These are phyloP conservation scores for Scortum barcoo DNA, from an alignment of 2,113 vertebrate genomes.

Conservation along the genomic window DNA sequence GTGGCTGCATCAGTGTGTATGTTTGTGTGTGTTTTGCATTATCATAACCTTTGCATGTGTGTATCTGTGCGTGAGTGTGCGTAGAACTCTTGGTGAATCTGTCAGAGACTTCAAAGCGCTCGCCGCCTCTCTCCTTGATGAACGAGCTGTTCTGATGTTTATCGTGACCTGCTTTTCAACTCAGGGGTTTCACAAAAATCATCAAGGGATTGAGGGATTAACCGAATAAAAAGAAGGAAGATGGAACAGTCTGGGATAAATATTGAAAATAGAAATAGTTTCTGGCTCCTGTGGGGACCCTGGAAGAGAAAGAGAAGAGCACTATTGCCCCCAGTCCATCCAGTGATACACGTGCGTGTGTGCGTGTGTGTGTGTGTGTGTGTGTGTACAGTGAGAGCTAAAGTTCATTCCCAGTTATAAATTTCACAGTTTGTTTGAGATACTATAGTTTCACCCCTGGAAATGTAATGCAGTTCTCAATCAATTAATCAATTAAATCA, in stretches of 20 bases:
- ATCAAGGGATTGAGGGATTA: slow-evolving; percentile 79
- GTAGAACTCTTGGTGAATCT: slow-evolving; percentile 63
- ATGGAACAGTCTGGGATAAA: slow-evolving; percentile 75
- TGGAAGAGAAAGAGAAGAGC: slow-evolving; percentile 32
- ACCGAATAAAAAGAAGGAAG: slow-evolving; percentile 57
- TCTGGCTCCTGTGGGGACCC: slow-evolving; percentile 50
- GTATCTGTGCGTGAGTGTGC: slow-evolving; percentile 27
- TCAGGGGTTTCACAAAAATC: slow-evolving; percentile 71
- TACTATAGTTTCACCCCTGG: not conserved
- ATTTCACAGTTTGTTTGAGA: slow-evolving; percentile 7
- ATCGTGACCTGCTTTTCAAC: slow-evolving; percentile 82
- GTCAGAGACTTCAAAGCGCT: slow-evolving; percentile 79
- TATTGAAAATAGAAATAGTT: slow-evolving; percentile 69
- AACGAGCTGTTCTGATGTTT: slow-evolving; percentile 77
- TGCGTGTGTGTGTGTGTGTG: slow-evolving; percentile 18
- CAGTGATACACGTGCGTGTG: slow-evolving; percentile 21
- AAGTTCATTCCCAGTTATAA: not conserved
- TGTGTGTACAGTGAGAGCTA: not conserved
- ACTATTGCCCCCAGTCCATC: slow-evolving; percentile 26
- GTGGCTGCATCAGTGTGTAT: slow-evolving; percentile 34
- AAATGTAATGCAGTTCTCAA: slow-evolving; percentile 29
- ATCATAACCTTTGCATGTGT: slow-evolving; percentile 43
- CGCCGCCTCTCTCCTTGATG: slow-evolving; percentile 70
- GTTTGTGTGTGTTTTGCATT: slow-evolving; percentile 46
- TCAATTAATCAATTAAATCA: too few relatives aligned